Evolutionary conservation across 2,113 vertebrate species (phyloP).

Genomic region (Odontesthes bonariensis): DNA sequence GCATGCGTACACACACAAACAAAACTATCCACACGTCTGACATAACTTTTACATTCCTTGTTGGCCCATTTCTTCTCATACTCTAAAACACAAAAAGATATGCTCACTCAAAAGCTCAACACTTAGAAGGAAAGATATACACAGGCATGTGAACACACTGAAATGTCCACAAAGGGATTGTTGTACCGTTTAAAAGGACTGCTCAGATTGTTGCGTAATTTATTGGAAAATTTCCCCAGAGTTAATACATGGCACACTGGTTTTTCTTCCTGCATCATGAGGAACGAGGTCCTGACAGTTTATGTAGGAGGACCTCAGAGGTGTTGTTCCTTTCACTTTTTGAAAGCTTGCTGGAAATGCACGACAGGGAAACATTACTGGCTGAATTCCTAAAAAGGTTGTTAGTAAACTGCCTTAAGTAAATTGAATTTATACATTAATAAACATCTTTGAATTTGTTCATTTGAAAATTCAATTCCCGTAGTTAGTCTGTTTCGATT

Average conservation of each 20-base stretch:
- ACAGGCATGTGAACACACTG: constrained; percentile 11
- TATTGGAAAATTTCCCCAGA: constrained; percentile 15
- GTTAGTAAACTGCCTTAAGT: neutral
- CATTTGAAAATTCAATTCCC: neutral
- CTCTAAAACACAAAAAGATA: constrained; percentile 13
- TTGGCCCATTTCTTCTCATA: constrained; percentile 17
- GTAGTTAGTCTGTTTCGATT: neutral
- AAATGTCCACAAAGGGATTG: neutral
- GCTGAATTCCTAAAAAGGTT: constrained; percentile 14
- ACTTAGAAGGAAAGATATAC: neutral
- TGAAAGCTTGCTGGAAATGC: constrained; percentile 18
- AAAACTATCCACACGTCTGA: constrained; percentile 27
- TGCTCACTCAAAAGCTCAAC: constrained; percentile 8
- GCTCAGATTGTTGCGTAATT: constrained; percentile 48
- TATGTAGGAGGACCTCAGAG: constrained; percentile 35
- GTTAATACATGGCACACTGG: constrained; percentile 41
- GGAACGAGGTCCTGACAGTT: constrained; percentile 56
- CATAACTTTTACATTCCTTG: constrained; percentile 38
- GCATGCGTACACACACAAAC: neutral
- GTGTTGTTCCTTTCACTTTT: constrained; percentile 8
- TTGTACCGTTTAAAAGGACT: constrained; percentile 19
- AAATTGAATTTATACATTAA: constrained; percentile 4
- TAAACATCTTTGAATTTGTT: constrained; percentile 13
- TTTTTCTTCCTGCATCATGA: constrained; percentile 56
- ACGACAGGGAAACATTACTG: constrained; percentile 5